Conservation (phyloP, 1,140 invertebrate species). For the Euborellia annulipes region DNA sequence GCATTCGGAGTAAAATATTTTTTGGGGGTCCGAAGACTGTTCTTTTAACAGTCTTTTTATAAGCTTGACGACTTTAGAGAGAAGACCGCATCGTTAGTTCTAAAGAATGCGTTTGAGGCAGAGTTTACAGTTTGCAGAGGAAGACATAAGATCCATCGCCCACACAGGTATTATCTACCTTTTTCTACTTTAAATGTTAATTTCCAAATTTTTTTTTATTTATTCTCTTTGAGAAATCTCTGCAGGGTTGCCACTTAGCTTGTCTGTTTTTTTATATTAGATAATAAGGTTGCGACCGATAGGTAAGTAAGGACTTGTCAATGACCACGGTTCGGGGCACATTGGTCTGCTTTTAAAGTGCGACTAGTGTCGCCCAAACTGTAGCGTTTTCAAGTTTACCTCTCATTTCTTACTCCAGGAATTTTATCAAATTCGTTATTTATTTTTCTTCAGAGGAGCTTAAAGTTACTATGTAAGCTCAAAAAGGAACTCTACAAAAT, state of each 20-base stretch:
- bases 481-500: neutral
- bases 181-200: constrained; percentile 20
- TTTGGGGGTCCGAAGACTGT: constrained; percentile 7
- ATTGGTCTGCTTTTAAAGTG: too few relatives aligned
- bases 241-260: constrained; percentile 14
- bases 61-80: constrained; percentile 6
- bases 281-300: neutral
- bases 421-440: too few relatives aligned
- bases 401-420: too few relatives aligned
- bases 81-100: constrained; percentile 14
- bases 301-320: constrained; percentile 10
- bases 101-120: constrained; percentile 16
- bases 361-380: too few relatives aligned
- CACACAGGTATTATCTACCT: constrained; percentile 26
- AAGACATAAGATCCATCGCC: constrained; percentile 10
- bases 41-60: neutral
- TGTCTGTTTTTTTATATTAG: constrained; percentile 1
- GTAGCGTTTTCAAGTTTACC: too few relatives aligned
- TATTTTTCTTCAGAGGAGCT: too few relatives aligned
- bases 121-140: constrained; percentile 15
- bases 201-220: constrained; percentile 11
- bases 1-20: neutral
- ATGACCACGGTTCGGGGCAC: too few relatives aligned
- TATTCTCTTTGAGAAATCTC: constrained; percentile 7
- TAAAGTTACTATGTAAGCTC: neutral